These are phyloP conservation scores for Mormyrops boulengeri DNA, from an alignment of 2,797 vertebrate genomes.

Conservation along the genomic window DNA sequence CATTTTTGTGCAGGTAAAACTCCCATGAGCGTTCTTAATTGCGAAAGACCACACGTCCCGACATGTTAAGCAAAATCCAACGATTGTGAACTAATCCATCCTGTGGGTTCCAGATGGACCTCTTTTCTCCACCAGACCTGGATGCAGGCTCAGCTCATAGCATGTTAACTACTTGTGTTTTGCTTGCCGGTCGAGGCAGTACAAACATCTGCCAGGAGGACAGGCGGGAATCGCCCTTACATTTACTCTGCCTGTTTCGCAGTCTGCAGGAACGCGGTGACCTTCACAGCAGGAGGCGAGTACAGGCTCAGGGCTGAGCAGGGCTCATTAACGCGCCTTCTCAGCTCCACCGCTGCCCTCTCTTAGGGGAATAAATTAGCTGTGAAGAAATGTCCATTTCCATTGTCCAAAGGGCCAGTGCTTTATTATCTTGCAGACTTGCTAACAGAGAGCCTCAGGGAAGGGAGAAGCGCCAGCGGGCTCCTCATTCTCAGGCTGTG, in stretches of 20 bases:
- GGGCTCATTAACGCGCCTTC: slow-evolving; percentile 11
- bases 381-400: slow-evolving; percentile 14
- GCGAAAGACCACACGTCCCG: neutral
- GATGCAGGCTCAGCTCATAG: neutral
- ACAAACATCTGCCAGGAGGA: slow-evolving; percentile 11
- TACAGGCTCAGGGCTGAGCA: neutral
- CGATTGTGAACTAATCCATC: neutral
- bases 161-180: neutral
- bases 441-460: slow-evolving; percentile 16
- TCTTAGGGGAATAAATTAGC: slow-evolving; percentile 20
- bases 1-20: neutral
- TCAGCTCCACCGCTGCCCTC: neutral
- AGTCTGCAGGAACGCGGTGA: neutral
- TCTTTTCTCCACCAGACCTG: neutral
- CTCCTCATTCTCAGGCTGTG: neutral
- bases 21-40: neutral
- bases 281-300: neutral
- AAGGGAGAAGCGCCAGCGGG: neutral
- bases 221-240: neutral
- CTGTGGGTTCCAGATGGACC: neutral
- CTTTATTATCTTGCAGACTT: slow-evolving; percentile 20
- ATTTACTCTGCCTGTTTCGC: neutral
- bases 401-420: slow-evolving; percentile 18
- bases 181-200: neutral
- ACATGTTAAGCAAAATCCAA: slow-evolving; percentile 7